Evolutionary conservation across 2,797 vertebrate genomes (phyloP).

Genomic region (Propithecus deckenii): DNA sequence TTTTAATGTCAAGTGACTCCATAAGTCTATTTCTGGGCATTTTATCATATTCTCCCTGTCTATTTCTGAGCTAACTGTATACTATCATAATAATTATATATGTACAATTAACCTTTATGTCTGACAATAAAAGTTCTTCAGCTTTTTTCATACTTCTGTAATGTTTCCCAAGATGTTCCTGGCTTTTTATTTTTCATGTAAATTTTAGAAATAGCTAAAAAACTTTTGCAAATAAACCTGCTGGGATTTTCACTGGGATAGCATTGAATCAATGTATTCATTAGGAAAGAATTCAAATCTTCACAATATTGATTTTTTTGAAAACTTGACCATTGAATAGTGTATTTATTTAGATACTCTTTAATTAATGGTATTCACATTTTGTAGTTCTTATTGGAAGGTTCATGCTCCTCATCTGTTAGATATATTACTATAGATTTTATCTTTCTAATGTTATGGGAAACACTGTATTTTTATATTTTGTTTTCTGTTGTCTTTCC

Average conservation of each 20-base stretch:
- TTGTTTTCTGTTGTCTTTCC: not conserved
- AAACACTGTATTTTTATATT: not conserved
- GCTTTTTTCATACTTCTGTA: not conserved
- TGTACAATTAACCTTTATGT: not conserved
- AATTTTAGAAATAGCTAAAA: not conserved
- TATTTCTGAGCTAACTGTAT: not conserved
- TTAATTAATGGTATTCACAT: not conserved
- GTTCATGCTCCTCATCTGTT: not conserved
- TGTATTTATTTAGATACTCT: not conserved
- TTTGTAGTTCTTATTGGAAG: not conserved
- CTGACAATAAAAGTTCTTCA: not conserved
- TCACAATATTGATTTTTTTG: not conserved
- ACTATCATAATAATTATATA: not conserved
- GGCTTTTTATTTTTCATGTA: not conserved
- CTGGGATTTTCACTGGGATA: not conserved
- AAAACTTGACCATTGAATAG: not conserved
- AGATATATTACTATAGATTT: not conserved
- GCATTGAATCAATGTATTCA: not conserved
- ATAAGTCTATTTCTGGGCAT: not conserved
- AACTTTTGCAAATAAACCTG: not conserved
- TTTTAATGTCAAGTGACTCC: not conserved
- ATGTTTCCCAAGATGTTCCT: not conserved
- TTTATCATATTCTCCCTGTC: not conserved
- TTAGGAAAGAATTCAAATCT: not conserved
- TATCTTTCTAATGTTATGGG: not conserved